phyloP scores from a whole-genome alignment of 2,888 invertebrate species.

The Dexiosoma caninum region DNA sequence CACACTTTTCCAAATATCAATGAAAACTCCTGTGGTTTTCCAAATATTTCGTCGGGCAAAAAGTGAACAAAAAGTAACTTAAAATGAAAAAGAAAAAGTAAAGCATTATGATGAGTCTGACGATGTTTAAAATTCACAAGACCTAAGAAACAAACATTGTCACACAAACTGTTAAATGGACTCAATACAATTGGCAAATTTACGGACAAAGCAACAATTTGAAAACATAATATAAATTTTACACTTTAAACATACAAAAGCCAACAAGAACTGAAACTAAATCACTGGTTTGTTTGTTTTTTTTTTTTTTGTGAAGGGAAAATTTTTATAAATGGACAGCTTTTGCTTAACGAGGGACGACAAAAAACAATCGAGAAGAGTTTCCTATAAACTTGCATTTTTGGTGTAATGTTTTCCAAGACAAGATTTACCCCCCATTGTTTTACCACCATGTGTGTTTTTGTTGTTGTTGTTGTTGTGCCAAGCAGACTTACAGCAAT shows the following conservation, averaged over 20 bases:
- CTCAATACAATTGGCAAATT: conserved; percentile 42
- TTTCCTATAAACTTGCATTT: conserved; percentile 37
- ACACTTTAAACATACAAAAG: conserved; percentile 54
- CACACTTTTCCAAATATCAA: conserved; percentile 25
- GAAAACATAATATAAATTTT: conserved; percentile 61
- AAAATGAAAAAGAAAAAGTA: not conserved
- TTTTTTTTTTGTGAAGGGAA: conserved; percentile 35
- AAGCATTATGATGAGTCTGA: not conserved
- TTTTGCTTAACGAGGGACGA: not conserved
- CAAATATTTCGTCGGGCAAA: not conserved
- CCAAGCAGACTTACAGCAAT: not conserved
- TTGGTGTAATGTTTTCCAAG: conserved; percentile 30
- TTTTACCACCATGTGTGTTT: conserved; percentile 62
- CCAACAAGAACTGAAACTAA: conserved; percentile 27
- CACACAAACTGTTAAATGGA: not conserved
- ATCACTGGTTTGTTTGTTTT: no score
- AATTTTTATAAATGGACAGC: conserved; percentile 35
- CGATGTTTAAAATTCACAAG: conserved; percentile 45
- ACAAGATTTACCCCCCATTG: conserved; percentile 58
- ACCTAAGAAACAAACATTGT: conserved; percentile 40
- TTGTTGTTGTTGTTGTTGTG: conserved; percentile 38
- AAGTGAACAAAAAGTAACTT: not conserved
- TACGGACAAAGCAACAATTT: conserved; percentile 20
- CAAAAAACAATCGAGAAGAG: not conserved
- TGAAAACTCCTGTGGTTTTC: conserved; percentile 53